Evolutionary conservation across 1,140 invertebrate genomes (phyloP), one percentile per base, ranked within the genome.

Genomic region (Drosophila busckii): DNA sequence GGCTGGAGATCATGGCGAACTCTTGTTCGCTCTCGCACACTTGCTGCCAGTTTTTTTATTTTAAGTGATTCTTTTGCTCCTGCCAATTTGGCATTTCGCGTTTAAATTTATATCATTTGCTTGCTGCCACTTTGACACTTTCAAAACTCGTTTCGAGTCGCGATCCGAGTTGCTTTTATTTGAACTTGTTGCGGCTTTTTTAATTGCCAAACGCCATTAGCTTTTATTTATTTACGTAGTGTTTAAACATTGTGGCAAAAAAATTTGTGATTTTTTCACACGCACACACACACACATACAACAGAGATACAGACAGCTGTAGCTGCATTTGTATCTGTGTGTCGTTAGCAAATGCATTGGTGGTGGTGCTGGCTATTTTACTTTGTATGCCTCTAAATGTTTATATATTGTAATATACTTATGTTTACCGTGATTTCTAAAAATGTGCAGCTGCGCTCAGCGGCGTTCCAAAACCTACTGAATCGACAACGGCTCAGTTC

Each of bases 391-490:
- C 6, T 19, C 8, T 49, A 29, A 9, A 6, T 56, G 17, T 67
- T 38, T 63, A 48, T 49, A 67, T 52, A 60, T 52, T 44, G 35
- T 28, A 34, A 15, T 23, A 16, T 22, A 53, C 46, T 48, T 54
- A 37, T 61, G 34, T 63, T 82, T 82, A 76, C 73, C 73, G 73
- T 78, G n/a, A n/a, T 62, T 64, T 49, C 53, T 53, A 58, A 59
- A 69, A 65, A 55, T 73, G 29, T 69, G 75, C 73, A 73, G 73
- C 73, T 82, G 75, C 75, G 71, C 75, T 82, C 75, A 66, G 76
- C 75, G 75, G 69, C 75, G 75, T 82, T 75, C 69, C 56, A 73
- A 80, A 82, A 82, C 75, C 75, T 80, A 75, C 75, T 80, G 54
- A 80, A 35, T 45, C 29, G 41, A 37, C 28, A 34, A 49, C 26